These are phyloP conservation scores for Leucophenga varia DNA, from an alignment of 1,140 invertebrate species.

Conservation along the genomic window DNA sequence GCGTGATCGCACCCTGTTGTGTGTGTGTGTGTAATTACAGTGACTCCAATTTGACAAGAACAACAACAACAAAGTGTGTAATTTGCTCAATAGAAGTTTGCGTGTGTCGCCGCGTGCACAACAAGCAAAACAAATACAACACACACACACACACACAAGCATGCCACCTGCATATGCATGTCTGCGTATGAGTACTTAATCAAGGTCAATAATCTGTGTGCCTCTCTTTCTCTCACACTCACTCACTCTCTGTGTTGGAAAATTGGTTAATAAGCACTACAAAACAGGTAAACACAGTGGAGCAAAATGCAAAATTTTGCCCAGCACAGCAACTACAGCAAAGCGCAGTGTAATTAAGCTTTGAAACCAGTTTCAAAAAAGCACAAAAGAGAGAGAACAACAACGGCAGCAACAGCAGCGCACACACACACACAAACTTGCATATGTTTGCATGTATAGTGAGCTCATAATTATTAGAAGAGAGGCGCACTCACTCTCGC, in stretches of 20 bases:
- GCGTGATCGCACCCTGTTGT: constrained; percentile 8
- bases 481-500: too few species aligned
- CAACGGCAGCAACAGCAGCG: constrained; percentile 16
- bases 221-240: too few species aligned
- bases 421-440: constrained; percentile 5
- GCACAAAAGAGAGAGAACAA: too few species aligned
- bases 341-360: constrained; percentile 49
- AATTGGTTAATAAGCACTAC: too few species aligned
- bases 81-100: constrained; percentile 19
- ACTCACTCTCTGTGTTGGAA: too few species aligned
- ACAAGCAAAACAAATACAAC: too few species aligned
- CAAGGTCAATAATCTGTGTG: constrained; percentile 54
- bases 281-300: too few species aligned
- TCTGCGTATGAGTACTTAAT: too few species aligned
- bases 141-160: too few species aligned
- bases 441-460: constrained; percentile 4
- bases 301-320: constrained; percentile 41
- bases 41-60: constrained; percentile 17
- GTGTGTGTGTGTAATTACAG: constrained; percentile 14
- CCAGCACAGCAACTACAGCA: constrained; percentile 25
- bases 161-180: too few species aligned
- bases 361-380: constrained; percentile 39
- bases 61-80: constrained; percentile 15
- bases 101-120: too few species aligned
- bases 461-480: constrained; percentile 26